Conservation (phyloP, 2,888 invertebrate genomes). For the Actias luna region DNA sequence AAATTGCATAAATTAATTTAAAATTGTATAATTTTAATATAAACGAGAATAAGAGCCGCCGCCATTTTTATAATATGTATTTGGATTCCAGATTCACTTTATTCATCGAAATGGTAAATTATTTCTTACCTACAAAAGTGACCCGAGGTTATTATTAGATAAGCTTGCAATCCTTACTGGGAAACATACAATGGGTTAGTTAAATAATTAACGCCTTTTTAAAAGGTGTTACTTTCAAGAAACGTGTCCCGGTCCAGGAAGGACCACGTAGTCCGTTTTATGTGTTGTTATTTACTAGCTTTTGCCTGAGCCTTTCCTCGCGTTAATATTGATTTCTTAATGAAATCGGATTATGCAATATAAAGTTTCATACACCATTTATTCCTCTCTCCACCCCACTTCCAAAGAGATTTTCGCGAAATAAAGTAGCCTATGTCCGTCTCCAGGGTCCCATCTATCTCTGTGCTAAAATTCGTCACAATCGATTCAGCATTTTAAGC, state of each 20-base stretch:
- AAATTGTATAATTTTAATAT: background rate
- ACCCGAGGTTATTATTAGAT: conserved; percentile 8
- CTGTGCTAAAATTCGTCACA: too few relatives aligned
- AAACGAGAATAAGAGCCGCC: background rate
- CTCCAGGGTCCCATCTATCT: too few relatives aligned
- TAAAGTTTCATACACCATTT: too few relatives aligned
- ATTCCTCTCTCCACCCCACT: too few relatives aligned
- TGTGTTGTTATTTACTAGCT: conserved; percentile 25
- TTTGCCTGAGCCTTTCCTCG: background rate
- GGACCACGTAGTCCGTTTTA: conserved; percentile 35
- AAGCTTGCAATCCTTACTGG: conserved; percentile 15
- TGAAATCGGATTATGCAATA: too few relatives aligned
- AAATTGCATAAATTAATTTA: too few relatives aligned
- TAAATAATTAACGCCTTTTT: background rate
- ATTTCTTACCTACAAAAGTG: background rate
- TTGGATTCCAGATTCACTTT: background rate
- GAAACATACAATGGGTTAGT: background rate
- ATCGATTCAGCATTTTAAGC: too few relatives aligned
- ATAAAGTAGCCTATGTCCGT: too few relatives aligned
- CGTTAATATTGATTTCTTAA: too few relatives aligned
- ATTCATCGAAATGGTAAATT: background rate
- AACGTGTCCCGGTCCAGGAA: conserved; percentile 33
- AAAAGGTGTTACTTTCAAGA: conserved; percentile 49
- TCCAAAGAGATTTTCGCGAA: too few relatives aligned
- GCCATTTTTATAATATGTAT: background rate